Evolutionary conservation across 2,888 invertebrate genomes (phyloP), one percentile per base, ranked within the genome.

Genomic region (Lasioglossum vierecki): DNA sequence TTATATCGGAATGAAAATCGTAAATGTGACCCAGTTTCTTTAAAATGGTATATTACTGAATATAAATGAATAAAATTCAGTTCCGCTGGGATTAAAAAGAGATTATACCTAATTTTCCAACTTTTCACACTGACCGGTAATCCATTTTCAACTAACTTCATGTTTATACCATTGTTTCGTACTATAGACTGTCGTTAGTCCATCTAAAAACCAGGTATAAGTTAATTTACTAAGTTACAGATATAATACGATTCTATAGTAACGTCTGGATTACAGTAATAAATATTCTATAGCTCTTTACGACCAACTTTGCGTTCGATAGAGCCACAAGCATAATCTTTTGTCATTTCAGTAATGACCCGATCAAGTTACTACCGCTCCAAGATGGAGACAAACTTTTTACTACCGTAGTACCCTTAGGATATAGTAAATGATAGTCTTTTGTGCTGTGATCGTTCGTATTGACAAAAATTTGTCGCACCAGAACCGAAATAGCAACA

Each of bases 401-500:
- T 18, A 6, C 6, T 6, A 30, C 2, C 2, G 1, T n/a, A 30
- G 26, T 1, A 26, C 0, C 6, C 18, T 2, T 0, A 2, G 8
- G 18, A 18, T 30, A 30, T 18, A 18, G 15, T 30, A 30, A 63
- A 63, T 30, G n/a, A 11, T 4, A 57, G n/a, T 57, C n/a, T n/a
- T 57, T 57, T 57, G 3, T 63, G 8, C 30, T 6, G 8, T 18
- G 18, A 35, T 63, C 30, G 30, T 63, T 18, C 15, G 3, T 18
- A 63, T 63, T 63, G 63, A 63, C 63, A 63, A 63, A 63, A 30
- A 30, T 63, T 63, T 35, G 63, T 63, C 18, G 2, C 6, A 35
- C 53, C 82, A 26, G 68, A 70, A 57, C 74, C 57, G 57, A 70
- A 80, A 75, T 49, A 39, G 80, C 6, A 30, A 35, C 15, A 18